Conservation (phyloP, 2,888 invertebrate genomes). For the Agriopis aurantiaria region DNA sequence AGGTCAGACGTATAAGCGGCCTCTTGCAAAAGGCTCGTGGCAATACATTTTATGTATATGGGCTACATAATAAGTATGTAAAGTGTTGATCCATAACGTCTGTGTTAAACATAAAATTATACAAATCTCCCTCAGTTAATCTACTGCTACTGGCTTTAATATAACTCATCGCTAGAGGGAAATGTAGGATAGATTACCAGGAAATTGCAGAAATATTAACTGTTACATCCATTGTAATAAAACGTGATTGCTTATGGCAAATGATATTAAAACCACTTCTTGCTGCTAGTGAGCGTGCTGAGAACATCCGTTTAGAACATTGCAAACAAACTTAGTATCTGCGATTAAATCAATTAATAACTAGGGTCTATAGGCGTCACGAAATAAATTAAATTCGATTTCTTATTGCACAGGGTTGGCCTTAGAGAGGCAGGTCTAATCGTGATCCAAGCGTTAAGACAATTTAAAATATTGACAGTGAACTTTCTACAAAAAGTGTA, state of each 20-base stretch:
- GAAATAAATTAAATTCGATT: constrained; percentile 69
- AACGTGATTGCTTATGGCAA: constrained; percentile 32
- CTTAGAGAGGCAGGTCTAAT: constrained; percentile 56
- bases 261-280: constrained; percentile 34
- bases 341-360: constrained; percentile 73
- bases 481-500: constrained; percentile 58
- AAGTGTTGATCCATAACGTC: not conserved
- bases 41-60: too few species aligned
- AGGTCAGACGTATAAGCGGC: too few species aligned
- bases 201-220: constrained; percentile 44
- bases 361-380: constrained; percentile 59
- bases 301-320: constrained; percentile 40
- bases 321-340: constrained; percentile 44
- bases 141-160: constrained; percentile 48
- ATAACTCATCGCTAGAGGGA: constrained; percentile 43
- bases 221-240: constrained; percentile 41
- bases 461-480: constrained; percentile 63
- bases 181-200: constrained; percentile 46
- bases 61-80: not conserved
- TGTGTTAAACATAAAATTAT: constrained; percentile 25
- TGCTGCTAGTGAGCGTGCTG: constrained; percentile 4
- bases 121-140: constrained; percentile 38
- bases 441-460: constrained; percentile 67
- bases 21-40: too few species aligned
- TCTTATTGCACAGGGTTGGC: constrained; percentile 62